Base-by-base conservation (phyloP, 1,140 invertebrate species). In the Tenebrio molitor region DNA sequence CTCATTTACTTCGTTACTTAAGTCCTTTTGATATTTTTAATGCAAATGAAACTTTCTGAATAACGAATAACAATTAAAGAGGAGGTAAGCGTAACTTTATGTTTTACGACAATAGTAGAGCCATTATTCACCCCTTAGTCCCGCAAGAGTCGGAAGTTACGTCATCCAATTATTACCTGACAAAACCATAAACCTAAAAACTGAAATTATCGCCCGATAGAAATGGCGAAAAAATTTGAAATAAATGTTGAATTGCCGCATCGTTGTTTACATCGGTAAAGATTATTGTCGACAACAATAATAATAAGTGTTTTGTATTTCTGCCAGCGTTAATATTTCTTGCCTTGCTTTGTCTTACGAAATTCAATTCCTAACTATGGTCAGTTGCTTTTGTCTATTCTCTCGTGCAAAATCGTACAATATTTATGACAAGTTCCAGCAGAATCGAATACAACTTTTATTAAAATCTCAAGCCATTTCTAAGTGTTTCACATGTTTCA, bases 101-200 rank as follows among this genome's bases (percentile, higher is more conserved):
- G 50, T 29, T 58, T 58, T 58, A 58, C 29, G 50, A 58, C 50
- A 58, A 58, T 58, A 58, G 50, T 58, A 25, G 50, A 33, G 50
- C 50, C 23, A 58, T 58, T 58, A 58, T 58, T 58, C 50, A 58
- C 29, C 50, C 50, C 50, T 29, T 58, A 25, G 50, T 17, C 50
- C 50, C 23, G 29, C 50, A 58, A 23, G 50, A 58, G 50, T 15
- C 50, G 23, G 50, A 58, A 58, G 50, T 58, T 58, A 29, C 50
- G 50, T 58, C 50, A 58, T 25, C 50, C 50, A 58, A 58, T 58
- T 58, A 58, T 58, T 58, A 58, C 50, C 50, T 58, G 50, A 58
- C 50, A 58, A 58, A 58, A 58, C 50, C 50, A 58, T 58, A 29
- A 58, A 58, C 8, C 50, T 15, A 58, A 58, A 58, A 58, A 58